Conservation (phyloP, 64 coral and sea anemone species). For the Actinia tenebrosa region DNA sequence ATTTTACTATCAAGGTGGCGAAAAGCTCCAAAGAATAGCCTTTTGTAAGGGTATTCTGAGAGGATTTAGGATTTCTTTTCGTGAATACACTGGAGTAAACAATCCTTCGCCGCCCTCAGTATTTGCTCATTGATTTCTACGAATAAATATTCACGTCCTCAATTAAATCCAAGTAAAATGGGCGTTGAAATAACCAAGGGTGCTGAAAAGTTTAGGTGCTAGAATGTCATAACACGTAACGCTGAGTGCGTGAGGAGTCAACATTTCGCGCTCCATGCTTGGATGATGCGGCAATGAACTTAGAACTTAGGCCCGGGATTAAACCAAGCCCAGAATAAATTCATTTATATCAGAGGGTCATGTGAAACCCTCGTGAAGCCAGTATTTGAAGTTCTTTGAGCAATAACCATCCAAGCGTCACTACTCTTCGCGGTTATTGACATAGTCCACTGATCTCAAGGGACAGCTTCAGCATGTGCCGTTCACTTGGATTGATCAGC, state of each 20-base stretch:
- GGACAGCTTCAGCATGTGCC: constrained; percentile 4
- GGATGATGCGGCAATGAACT: not conserved
- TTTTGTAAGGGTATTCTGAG: not conserved
- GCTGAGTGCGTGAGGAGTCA: not conserved
- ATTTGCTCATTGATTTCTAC: not conserved
- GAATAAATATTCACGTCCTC: not conserved
- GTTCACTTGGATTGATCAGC: not conserved
- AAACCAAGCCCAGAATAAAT: not conserved
- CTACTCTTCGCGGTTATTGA: not conserved
- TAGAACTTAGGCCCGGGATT: not conserved
- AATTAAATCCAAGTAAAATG: not conserved
- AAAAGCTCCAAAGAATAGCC: not conserved
- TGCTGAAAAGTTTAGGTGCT: constrained; percentile 6
- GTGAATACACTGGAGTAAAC: not conserved
- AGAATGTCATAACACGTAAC: constrained; percentile 7
- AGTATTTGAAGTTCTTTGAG: not conserved
- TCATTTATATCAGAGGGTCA: not conserved
- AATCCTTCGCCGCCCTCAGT: not conserved
- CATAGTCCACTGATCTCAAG: not conserved
- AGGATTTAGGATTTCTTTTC: not conserved
- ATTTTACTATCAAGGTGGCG: not conserved
- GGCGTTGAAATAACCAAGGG: not conserved
- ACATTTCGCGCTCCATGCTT: not conserved
- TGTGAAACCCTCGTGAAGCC: not conserved
- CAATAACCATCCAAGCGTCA: constrained; percentile 1